phyloP scores from a whole-genome alignment of 1,140 invertebrate genomes.

The Eriosoma lanigerum region DNA sequence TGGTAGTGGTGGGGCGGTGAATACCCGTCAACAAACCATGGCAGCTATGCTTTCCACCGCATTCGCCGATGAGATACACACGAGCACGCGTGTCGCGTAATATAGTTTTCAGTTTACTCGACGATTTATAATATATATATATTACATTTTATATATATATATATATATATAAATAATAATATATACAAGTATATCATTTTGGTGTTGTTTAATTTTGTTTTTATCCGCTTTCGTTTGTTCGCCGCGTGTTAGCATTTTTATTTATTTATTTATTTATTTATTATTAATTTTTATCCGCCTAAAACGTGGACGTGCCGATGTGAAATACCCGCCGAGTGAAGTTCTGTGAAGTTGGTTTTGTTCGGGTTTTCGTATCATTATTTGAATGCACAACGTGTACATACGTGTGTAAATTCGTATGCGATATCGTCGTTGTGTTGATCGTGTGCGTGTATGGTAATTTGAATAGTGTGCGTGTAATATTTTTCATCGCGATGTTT shows the following conservation, averaged over 20 bases:
- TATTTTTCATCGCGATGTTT: neutral
- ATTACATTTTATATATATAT: neutral
- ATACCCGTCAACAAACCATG: constrained; percentile 27
- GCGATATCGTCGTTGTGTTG: neutral
- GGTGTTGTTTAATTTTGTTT: constrained; percentile 19
- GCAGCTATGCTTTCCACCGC: constrained; percentile 9
- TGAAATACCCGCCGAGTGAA: constrained; percentile 9
- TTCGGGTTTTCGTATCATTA: constrained; percentile 8
- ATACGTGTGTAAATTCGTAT: neutral
- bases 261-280: neutral
- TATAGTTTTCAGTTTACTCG: neutral
- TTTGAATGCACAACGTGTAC: neutral
- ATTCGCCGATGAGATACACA: constrained; percentile 43
- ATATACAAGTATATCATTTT: neutral
- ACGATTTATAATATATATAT: constrained; percentile 37
- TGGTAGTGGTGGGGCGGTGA: constrained; percentile 2
- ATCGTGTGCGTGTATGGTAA: neutral
- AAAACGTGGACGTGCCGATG: constrained; percentile 14
- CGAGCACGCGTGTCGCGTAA: constrained; percentile 16
- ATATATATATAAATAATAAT: constrained; percentile 28
- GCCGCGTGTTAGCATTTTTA: neutral
- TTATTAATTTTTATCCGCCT: neutral
- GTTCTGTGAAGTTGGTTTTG: constrained; percentile 26
- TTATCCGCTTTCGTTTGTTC: neutral
- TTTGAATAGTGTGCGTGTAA: too few relatives aligned